Evolutionary conservation across 1,140 invertebrate species (phyloP), one percentile per base, ranked within the genome.

Genomic region (Hydropsyche tenuis): DNA sequence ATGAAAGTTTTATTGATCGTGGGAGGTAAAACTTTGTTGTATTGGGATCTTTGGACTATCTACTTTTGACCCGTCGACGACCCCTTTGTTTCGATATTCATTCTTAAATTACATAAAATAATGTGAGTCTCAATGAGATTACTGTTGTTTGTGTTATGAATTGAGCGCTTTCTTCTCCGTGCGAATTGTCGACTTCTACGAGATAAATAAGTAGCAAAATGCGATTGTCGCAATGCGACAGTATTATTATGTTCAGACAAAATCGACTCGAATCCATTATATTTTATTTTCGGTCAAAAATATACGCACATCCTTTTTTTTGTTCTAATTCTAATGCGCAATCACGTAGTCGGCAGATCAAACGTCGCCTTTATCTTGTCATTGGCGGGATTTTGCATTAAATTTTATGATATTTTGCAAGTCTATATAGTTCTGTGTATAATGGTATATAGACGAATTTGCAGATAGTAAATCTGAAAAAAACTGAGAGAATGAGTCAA

Each of bases 321-420:
- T 4, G 30, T 9, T 37, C 30, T 37, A 37, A 37, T 37, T 37
- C 30, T 37, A 37, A 37, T 37, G 30, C 30, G 30, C 30, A 37
- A 37, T 37, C 30, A 25, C 7, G 11, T 25, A 25, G 56, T 60
- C 56, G 20, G 56, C n/a, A 20, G 20, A 25, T 60, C 23, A 60
- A 60, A 60, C 23, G 56, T 1, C 23, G 22, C 11, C 22, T 60
- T 37, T 60, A 60, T 60, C 20, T 60, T 14, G 56, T 25, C 56
- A 22, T 37, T 37, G 30, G 9, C 30, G 12, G 56, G 23, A 60
- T 60, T 60, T 60, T 60, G 56, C 56, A 22, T 60, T 60, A 25
- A 60, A 60, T 60, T 60, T 60, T 60, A 60, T 25, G 7, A 60
- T n/a, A 20, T 60, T 53, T 60, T 16, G 56, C 23, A n/a, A 60